Evolutionary conservation across 2,797 vertebrate species (phyloP).

Genomic region (Xenops minutus): DNA sequence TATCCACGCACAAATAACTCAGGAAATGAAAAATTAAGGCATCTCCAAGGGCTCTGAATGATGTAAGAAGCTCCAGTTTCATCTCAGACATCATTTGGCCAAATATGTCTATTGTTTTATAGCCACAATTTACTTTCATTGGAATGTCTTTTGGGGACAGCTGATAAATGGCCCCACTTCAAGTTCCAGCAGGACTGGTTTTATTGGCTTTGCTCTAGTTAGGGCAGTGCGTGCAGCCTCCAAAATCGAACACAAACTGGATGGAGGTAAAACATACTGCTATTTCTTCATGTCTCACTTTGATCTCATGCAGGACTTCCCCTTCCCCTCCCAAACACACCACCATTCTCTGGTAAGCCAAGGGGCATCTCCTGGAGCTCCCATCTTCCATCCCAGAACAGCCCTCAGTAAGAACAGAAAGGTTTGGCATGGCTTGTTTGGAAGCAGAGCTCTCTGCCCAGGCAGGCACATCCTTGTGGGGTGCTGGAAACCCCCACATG

Average conservation of each 20-base stretch:
- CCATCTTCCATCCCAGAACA: neutral
- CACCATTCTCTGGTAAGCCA: neutral
- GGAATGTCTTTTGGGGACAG: neutral
- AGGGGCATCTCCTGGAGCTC: neutral
- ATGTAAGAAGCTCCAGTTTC: neutral
- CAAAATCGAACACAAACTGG: neutral
- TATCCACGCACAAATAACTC: neutral
- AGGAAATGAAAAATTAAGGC: neutral
- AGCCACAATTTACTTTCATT: neutral
- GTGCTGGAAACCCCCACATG: fast-evolving
- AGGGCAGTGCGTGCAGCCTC: neutral
- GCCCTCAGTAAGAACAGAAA: neutral
- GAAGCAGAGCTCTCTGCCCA: neutral
- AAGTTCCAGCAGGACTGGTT: neutral
- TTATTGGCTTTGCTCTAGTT: neutral
- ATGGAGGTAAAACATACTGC: neutral
- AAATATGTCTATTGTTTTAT: neutral
- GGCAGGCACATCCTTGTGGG: neutral
- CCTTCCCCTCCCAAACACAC: neutral
- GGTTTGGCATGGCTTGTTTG: neutral
- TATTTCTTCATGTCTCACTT: neutral
- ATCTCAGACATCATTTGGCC: neutral
- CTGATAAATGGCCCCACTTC: fast-evolving
- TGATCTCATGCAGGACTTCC: neutral
- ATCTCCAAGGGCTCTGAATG: neutral